Base-by-base conservation (phyloP, 1,140 invertebrate species). In the Diachasma alloeum region DNA sequence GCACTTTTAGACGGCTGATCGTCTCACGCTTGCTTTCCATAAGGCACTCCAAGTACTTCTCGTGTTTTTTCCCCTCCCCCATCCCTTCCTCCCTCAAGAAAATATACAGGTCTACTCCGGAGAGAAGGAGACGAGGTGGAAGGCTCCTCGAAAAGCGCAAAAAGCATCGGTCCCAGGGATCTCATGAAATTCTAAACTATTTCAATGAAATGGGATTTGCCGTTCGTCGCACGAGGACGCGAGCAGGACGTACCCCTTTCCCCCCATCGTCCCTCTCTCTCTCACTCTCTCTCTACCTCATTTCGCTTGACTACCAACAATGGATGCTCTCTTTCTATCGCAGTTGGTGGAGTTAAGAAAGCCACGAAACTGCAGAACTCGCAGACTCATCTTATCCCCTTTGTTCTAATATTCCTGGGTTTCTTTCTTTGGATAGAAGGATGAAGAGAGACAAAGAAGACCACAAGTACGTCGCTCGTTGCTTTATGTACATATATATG, bases 121-220 rank as follows among this genome's bases (percentile, higher is more conserved):
- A 24, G 36, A 71, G 31, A 46, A 37, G 37, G 13, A 71, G 69
- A 46, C 36, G 44, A 8, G 11, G 68, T 39, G 56, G 68, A 63
- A 59, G 68, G 31, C 66, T 68, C 68, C 36, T 76, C 53, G 48
- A 76, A 76, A 76, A 71, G 48, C 46, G 68, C 68, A 76, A 76
- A 76, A 71, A 76, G 74, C 74, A 44, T 72, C 36, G 68, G 59
- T 48, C 68, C 67, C 53, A 44, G 46, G 26, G 53, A 69, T 70
- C 80, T 85, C 84, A 84, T 85, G 84, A 83, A 85, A 85, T 85
- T 85, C 83, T 83, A 85, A 84, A 85, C 80, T 84, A 85, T 85
- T 85, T 83, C 84, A 85, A 85, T 84, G 83, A 85, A 85, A 85
- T 83, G 81, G 81, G 82, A 82, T 83, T 77, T 81, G 77, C 78